Evolutionary conservation across 2,888 invertebrate genomes (phyloP).

Genomic region (Lacanobia oleracea): DNA sequence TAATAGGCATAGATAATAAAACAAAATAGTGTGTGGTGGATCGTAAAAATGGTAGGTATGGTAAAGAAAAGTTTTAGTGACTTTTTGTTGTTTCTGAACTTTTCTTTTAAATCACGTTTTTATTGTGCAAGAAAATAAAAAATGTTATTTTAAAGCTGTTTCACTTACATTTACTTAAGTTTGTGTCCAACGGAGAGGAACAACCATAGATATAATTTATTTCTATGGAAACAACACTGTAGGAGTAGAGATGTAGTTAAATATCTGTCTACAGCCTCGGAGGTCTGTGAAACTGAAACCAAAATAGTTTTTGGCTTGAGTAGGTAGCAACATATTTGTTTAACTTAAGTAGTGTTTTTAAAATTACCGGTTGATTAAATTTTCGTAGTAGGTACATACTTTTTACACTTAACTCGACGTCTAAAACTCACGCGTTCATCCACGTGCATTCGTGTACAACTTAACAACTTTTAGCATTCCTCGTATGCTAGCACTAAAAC

Average conservation of each 20-base stretch:
- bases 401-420: neutral
- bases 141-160: too few species aligned
- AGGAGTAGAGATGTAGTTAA: too few species aligned
- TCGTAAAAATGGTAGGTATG: neutral
- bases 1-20: neutral
- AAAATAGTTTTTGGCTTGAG: neutral
- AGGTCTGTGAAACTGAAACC: neutral
- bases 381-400: neutral
- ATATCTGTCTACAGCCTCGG: neutral
- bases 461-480: slow-evolving; percentile 19
- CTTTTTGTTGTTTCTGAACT: too few species aligned
- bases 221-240: too few species aligned
- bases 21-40: neutral
- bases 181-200: too few species aligned
- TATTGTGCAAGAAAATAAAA: too few species aligned
- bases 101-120: too few species aligned
- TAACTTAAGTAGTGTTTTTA: too few species aligned
- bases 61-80: neutral
- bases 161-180: too few species aligned
- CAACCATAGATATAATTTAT: too few species aligned
- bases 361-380: neutral
- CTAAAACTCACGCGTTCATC: neutral
- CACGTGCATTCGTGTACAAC: neutral
- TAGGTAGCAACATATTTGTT: neutral
- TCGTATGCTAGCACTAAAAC: slow-evolving; percentile 5